These are phyloP conservation scores for Apodemus agrarius DNA, from an alignment of 2,797 vertebrate genomes.

Conservation along the genomic window DNA sequence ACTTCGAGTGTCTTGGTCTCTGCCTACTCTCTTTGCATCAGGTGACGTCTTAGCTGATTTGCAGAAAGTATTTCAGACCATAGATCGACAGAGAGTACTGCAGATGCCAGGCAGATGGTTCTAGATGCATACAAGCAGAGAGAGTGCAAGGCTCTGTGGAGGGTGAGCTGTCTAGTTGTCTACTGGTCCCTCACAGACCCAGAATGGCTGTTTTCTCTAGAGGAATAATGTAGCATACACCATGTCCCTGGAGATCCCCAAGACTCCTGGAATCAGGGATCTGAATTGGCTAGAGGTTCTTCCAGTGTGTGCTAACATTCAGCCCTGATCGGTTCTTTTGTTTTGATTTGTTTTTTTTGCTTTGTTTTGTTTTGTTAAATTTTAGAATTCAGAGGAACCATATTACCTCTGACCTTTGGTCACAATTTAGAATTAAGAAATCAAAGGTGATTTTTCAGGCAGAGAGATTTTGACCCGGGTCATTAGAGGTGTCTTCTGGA, in stretches of 20 bases:
- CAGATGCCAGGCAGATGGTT: background rate
- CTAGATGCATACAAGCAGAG: fast-evolving
- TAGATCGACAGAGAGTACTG: background rate
- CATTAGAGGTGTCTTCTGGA: background rate
- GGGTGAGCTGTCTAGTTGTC: fast-evolving
- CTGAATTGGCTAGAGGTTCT: background rate
- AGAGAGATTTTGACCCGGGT: background rate
- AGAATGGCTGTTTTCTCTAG: background rate
- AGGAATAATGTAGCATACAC: fast-evolving
- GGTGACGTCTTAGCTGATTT: background rate
- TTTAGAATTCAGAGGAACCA: background rate
- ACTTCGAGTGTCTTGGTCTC: background rate
- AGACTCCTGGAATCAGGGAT: background rate
- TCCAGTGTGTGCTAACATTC: background rate
- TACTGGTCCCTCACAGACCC: fast-evolving
- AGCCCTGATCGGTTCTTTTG: background rate
- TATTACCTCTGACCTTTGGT: background rate
- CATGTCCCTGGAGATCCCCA: fast-evolving
- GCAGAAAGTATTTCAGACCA: background rate
- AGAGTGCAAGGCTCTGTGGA: no score
- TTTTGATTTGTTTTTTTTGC: no score
- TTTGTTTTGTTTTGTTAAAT: background rate
- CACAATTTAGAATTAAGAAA: conserved; percentile 8
- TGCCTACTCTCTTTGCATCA: background rate
- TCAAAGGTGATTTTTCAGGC: background rate